Base-by-base conservation (phyloP, 2,797 vertebrate genomes). In the Danio tinwini region DNA sequence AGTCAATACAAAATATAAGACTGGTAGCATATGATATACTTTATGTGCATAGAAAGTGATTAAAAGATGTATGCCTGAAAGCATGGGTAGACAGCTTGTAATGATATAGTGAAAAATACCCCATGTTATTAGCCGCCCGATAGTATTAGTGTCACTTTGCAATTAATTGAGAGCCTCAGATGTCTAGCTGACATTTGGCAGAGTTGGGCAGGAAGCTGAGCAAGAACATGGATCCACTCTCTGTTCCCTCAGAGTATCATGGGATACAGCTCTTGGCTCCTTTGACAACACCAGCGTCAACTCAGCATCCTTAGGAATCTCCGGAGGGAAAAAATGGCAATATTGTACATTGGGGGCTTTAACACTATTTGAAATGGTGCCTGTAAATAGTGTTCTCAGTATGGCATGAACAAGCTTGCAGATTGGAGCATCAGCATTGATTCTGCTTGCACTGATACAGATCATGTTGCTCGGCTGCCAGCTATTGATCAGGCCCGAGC, bases 381-480 rank as follows among this genome's bases (percentile, higher is more conserved):
- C 68, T 84, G 74, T 83, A 85, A 75, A 89, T 88, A 81, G 87
- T 81, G 63, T 59, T 76, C 39, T 69, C 2, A 67, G 80, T 80
- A 71, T 56, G 64, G 85, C 85, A 89, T 88, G 91, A 90, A 90
- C 87, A 91, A 91, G 87, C 86, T 87, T 85, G 89, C 84, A 92
- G 89, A 88, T 70, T 86, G 85, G 88, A 91, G 87, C 86, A 90
- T 87, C 85, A 70, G 78, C 86, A 91, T 89, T 50, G 91, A 93
- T 92, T 90, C 90, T 88, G 91, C 90, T 91, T 91, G 92, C 88
- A 90, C 89, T 88, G 90, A 93, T 92, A 92, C 90, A 90, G 89
- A 94, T 93, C 90, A 93, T 93, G 92, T 92, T 92, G 86, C 89
- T 88, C 91, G 88, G 90, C 90, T 91, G 92, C 90, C 90, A 90